Evolutionary conservation across 2,888 invertebrate species (phyloP).

Genomic region (Melipona beecheii): DNA sequence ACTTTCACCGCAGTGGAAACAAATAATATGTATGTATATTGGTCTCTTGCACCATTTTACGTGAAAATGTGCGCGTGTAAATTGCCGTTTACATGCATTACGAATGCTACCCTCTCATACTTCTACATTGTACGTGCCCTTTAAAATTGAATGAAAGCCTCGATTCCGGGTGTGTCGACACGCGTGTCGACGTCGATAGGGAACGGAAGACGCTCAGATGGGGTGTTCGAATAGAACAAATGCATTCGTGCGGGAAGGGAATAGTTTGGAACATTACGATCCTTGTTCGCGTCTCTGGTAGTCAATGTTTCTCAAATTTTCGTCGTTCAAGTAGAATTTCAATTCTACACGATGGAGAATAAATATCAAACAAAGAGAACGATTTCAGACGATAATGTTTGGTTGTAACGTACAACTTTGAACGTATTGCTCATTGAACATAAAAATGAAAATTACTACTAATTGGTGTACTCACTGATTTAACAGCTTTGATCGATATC

Average conservation of each 20-base stretch:
- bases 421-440: not conserved
- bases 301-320: slow-evolving; percentile 2
- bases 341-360: not conserved
- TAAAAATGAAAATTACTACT: not conserved
- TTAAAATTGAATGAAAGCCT: slow-evolving; percentile 73
- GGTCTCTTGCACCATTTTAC: not conserved
- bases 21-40: not conserved
- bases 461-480: not conserved
- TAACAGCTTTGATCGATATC: not conserved
- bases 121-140: slow-evolving; percentile 54
- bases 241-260: slow-evolving; percentile 48
- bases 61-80: not conserved
- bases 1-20: not conserved
- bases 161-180: slow-evolving; percentile 78
- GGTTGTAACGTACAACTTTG: not conserved
- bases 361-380: not conserved
- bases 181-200: slow-evolving; percentile 51
- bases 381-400: not conserved
- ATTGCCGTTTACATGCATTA: slow-evolving; percentile 3
- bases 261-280: slow-evolving; percentile 42
- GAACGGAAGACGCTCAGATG: slow-evolving; percentile 71
- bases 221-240: slow-evolving; percentile 71
- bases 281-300: not conserved
- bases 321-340: not conserved
- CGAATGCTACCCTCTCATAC: slow-evolving; percentile 40